A percentile compares a stretch with the other conserved stretches of the same genome.
These are phyloP conservation scores for cattle (Bos taurus) DNA, from an alignment of 2,113 vertebrate species.

Conservation along the genomic window DNA sequence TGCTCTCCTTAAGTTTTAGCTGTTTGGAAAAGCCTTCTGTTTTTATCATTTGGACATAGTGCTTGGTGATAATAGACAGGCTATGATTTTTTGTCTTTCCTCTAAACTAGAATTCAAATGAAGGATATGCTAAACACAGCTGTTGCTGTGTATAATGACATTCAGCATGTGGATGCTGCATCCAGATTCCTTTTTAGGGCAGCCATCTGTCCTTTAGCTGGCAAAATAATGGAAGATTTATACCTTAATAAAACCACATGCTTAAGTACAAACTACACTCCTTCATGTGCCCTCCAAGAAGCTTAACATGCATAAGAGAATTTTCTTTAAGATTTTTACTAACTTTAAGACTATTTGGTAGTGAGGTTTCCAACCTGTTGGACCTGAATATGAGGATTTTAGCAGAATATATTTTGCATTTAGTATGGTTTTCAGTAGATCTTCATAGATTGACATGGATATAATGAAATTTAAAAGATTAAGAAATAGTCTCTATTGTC, in stretches of 20 bases:
- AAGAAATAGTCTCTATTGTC: neutral
- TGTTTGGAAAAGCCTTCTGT: constrained; percentile 40
- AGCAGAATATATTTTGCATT: constrained; percentile 12
- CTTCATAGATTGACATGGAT: neutral
- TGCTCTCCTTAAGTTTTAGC: neutral
- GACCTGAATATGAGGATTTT: neutral
- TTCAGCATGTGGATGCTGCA: constrained; percentile 53
- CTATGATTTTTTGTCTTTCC: constrained; percentile 61
- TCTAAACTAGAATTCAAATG: constrained; percentile 70
- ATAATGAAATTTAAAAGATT: constrained; percentile 42
- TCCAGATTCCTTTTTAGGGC: constrained; percentile 70
- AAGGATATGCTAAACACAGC: constrained; percentile 71
- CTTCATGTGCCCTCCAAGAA: neutral
- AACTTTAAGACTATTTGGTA: neutral
- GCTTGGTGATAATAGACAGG: constrained; percentile 55
- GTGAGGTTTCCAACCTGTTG: neutral
- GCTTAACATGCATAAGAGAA: neutral
- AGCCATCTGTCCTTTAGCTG: constrained; percentile 69
- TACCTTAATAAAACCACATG: constrained; percentile 65
- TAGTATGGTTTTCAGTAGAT: neutral
- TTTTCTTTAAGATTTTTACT: constrained; percentile 22
- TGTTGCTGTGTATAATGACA: constrained; percentile 66
- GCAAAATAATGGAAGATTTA: constrained; percentile 71
- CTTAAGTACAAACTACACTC: neutral
- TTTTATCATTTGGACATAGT: constrained; percentile 38